Percentiles rank a stretch among this genome's conserved stretches.
Evolutionary conservation across 2,113 vertebrate genomes (phyloP).

Genomic region (Neotragus pygmaeus): DNA sequence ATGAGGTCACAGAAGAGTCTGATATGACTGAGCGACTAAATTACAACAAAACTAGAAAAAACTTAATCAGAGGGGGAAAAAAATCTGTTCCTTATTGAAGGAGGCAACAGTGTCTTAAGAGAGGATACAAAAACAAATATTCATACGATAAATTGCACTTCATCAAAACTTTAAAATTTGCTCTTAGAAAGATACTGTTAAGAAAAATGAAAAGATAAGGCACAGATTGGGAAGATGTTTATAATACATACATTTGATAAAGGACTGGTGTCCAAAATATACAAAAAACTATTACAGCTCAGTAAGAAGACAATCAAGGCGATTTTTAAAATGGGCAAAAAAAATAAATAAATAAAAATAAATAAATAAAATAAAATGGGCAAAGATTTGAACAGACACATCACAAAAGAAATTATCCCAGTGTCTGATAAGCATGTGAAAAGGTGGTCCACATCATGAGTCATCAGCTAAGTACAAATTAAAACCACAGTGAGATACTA

Average conservation of each 20-base stretch:
- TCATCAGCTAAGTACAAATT: neutral
- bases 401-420: neutral
- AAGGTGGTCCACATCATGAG: neutral
- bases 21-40: neutral
- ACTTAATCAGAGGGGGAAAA: neutral
- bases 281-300: neutral
- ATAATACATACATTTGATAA: neutral
- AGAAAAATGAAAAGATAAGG: neutral
- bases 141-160: neutral
- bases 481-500: neutral
- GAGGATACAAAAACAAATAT: neutral
- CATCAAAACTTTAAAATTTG: neutral
- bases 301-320: neutral
- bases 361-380: too few species aligned
- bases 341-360: too few species aligned
- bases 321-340: neutral
- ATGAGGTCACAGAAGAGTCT: neutral
- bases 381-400: neutral
- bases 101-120: neutral
- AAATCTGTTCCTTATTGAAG: neutral
- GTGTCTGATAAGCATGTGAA: neutral
- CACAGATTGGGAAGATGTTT: neutral
- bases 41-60: neutral
- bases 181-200: conserved; percentile 8
- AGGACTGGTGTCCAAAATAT: neutral